Conservation (phyloP, 2,888 invertebrate species). For the Stenichneumon culpator region DNA sequence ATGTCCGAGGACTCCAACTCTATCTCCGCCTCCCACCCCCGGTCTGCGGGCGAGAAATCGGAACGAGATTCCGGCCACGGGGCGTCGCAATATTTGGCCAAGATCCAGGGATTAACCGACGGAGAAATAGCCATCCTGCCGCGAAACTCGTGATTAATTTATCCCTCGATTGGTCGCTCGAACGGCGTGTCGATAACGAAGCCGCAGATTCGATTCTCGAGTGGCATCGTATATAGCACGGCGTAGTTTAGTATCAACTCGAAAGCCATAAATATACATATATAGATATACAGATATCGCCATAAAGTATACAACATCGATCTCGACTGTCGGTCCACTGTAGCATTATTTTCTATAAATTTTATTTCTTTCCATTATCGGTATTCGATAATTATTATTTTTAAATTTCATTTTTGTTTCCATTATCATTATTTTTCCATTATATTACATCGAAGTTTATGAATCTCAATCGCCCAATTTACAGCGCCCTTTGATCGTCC, state of each 20-base stretch:
- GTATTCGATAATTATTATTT: too few species aligned
- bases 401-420: too few species aligned
- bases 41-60: conserved; percentile 2
- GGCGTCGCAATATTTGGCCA: conserved; percentile 42
- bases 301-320: not conserved
- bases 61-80: conserved; percentile 22
- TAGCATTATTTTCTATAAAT: not conserved
- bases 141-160: conserved; percentile 57
- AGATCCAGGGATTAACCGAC: conserved; percentile 47
- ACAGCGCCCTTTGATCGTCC: too few species aligned
- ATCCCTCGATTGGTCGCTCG: conserved; percentile 47
- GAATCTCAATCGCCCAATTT: too few species aligned
- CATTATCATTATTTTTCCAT: too few species aligned
- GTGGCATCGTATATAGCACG: not conserved
- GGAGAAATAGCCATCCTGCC: conserved; percentile 18
- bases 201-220: conserved; percentile 39
- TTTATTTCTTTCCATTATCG: not conserved
- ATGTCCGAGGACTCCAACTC: not conserved
- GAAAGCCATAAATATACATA: conserved; percentile 17
- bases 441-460: too few species aligned
- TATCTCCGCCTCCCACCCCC: not conserved
- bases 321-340: not conserved
- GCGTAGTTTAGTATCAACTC: conserved; percentile 5
- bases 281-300: not conserved
- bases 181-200: conserved; percentile 53